Conservation (phyloP, 2,888 invertebrate species). For the Pollenia labialis region DNA sequence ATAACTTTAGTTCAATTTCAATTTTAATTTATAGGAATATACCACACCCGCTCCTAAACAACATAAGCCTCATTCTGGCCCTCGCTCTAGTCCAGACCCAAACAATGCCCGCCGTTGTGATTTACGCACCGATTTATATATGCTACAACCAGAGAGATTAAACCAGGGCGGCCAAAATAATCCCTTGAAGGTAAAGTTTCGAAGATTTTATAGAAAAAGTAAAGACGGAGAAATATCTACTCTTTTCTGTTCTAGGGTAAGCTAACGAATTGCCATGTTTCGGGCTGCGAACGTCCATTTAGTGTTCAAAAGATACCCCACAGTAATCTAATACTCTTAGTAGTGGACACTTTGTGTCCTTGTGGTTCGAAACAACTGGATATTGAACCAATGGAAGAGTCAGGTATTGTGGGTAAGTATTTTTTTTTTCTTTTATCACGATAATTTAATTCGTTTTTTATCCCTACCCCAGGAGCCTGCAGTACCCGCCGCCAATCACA, state of each 20-base stretch:
- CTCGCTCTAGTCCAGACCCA: constrained; percentile 85
- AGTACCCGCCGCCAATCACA: constrained; percentile 86
- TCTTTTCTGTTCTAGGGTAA: constrained; percentile 86
- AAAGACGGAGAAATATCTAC: background rate
- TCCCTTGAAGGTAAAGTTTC: constrained; percentile 87
- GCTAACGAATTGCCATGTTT: constrained; percentile 93
- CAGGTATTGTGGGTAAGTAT: constrained; percentile 85
- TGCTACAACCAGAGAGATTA: constrained; percentile 91
- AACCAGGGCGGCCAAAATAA: constrained; percentile 91
- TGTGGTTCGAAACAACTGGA: constrained; percentile 94
- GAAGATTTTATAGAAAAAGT: background rate
- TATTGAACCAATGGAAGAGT: constrained; percentile 90
- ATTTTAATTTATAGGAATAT: constrained; percentile 78
- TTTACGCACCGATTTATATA: constrained; percentile 93
- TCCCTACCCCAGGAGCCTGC: constrained; percentile 82
- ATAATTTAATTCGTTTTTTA: background rate
- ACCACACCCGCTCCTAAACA: constrained; percentile 82
- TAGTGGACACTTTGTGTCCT: constrained; percentile 94
- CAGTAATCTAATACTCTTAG: constrained; percentile 94
- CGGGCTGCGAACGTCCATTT: constrained; percentile 95
- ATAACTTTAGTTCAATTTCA: background rate
- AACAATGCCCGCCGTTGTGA: constrained; percentile 91
- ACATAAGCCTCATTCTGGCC: constrained; percentile 81
- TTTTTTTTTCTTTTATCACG: background rate
- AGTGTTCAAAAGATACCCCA: constrained; percentile 96